A percentile compares a stretch with the other conserved stretches of the same genome.
Conservation (phyloP, 2,888 invertebrate genomes). For the Ormyrus thymus region DNA sequence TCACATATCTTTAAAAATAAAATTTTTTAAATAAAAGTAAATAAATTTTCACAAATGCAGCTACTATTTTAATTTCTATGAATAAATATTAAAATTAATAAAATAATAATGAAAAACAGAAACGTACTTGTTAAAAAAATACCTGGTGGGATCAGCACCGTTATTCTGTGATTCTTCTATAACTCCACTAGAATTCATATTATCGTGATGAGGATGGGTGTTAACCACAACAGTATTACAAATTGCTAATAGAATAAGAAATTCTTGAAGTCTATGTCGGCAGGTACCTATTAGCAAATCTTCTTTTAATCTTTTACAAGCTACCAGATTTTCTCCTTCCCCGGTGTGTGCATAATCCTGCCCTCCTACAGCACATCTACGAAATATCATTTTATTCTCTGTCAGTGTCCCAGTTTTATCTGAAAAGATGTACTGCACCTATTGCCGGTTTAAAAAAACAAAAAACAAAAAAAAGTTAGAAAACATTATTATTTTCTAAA, state of each 20-base stretch:
- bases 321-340: constrained; percentile 79
- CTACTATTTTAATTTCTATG: background rate
- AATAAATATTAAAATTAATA: background rate
- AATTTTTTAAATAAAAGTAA: background rate
- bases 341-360: constrained; percentile 91
- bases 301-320: constrained; percentile 76
- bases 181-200: constrained; percentile 83
- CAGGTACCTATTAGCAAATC: constrained; percentile 79
- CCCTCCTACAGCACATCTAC: constrained; percentile 91
- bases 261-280: constrained; percentile 86
- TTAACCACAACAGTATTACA: constrained; percentile 98
- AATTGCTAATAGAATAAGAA: constrained; percentile 91
- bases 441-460: background rate
- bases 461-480: no score
- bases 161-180: constrained; percentile 76
- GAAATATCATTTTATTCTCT: constrained; percentile 98
- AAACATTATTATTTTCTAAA: background rate
- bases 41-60: background rate
- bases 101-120: constrained; percentile 25
- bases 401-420: constrained; percentile 99
- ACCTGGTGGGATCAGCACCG: constrained; percentile 65
- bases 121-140: constrained; percentile 51
- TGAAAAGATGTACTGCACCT: constrained; percentile 93
- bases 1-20: constrained; percentile 77
- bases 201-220: constrained; percentile 85